phyloP scores from a whole-genome alignment of 2,113 vertebrate species.

The Beaufortia kweichowensis region DNA sequence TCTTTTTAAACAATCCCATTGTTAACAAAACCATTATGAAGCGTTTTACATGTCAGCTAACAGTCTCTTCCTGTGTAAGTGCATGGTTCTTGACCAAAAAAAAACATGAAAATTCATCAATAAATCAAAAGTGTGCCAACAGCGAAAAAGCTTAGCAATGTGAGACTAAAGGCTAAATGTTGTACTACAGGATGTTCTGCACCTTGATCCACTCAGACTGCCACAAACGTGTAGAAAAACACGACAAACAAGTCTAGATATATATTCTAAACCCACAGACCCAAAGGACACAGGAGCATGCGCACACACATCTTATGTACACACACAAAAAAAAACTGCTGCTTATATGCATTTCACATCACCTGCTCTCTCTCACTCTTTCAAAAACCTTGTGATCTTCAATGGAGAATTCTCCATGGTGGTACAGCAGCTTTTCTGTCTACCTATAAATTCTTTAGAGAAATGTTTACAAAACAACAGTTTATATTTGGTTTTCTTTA shows the following conservation, averaged over 20 bases:
- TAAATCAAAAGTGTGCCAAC: too few relatives aligned
- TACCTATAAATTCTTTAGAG: neutral
- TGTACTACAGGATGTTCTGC: neutral
- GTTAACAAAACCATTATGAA: too few relatives aligned
- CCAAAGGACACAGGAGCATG: neutral
- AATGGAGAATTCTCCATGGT: too few relatives aligned
- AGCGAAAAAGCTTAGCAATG: neutral
- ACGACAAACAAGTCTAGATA: slow-evolving; percentile 15
- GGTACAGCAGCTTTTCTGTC: neutral
- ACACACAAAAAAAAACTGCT: neutral
- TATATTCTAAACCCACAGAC: slow-evolving; percentile 5
- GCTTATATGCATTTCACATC: neutral
- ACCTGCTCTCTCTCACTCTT: too few relatives aligned
- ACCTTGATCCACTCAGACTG: slow-evolving; percentile 26
- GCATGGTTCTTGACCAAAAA: too few relatives aligned
- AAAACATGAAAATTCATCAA: too few relatives aligned
- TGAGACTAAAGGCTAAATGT: neutral
- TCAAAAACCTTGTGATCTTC: too few relatives aligned
- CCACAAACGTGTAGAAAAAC: slow-evolving; percentile 20
- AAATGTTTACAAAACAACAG: too few relatives aligned
- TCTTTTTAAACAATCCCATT: too few relatives aligned
- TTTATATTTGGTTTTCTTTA: too few relatives aligned
- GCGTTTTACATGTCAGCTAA: too few relatives aligned
- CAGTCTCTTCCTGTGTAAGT: too few relatives aligned
- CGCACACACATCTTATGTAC: neutral